Percentiles rank a stretch among this genome's conserved stretches.
Conservation (phyloP, 2,113 vertebrate species). For the Onychostruthus taczanowskii region DNA sequence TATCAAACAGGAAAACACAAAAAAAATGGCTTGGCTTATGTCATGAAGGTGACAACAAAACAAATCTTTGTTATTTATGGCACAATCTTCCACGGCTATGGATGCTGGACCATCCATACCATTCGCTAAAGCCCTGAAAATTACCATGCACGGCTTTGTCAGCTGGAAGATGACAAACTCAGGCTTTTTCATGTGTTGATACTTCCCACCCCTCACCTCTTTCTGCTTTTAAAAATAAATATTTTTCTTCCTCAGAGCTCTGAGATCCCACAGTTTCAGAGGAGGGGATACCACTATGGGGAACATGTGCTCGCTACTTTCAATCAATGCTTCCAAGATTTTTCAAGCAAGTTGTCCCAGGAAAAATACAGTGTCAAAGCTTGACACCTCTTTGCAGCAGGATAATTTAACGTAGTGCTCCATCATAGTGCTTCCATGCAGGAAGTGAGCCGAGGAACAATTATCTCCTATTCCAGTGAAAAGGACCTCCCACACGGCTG, state of each 20-base stretch:
- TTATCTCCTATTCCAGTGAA: not conserved
- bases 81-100: not conserved
- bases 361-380: not conserved
- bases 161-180: not conserved
- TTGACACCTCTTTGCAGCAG: not conserved
- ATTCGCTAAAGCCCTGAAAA: not conserved
- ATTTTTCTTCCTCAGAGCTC: not conserved
- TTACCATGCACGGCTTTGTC: not conserved
- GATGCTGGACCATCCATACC: not conserved
- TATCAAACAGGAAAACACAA: not conserved
- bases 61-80: not conserved
- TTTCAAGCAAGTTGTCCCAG: not conserved
- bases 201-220: not conserved
- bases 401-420: not conserved
- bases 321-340: not conserved
- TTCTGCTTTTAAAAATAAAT: not conserved
- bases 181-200: not conserved
- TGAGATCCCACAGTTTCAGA: not conserved
- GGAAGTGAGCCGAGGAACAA: not conserved
- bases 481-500: not conserved
- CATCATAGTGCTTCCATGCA: not conserved
- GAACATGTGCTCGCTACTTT: not conserved
- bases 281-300: not conserved
- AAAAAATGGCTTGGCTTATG: not conserved
- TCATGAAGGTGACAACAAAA: not conserved